A percentile compares a stretch with the other conserved stretches of the same genome.
phyloP scores from a whole-genome alignment of 2,888 invertebrate species.

The Ferrisia virgata region DNA sequence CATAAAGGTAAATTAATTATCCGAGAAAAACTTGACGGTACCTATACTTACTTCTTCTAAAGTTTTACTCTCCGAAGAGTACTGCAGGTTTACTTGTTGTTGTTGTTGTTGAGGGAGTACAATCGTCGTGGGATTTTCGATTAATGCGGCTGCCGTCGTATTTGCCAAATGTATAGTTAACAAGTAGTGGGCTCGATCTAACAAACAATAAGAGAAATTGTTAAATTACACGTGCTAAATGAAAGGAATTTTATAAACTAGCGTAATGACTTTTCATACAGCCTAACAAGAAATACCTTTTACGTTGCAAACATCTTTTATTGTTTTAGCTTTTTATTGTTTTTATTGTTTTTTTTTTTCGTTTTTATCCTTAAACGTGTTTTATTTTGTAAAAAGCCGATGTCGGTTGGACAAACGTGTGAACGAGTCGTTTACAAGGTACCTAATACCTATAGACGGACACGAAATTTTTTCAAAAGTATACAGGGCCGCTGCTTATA shows the following conservation, averaged over 20 bases:
- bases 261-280: slow-evolving; percentile 16
- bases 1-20: slow-evolving; percentile 23
- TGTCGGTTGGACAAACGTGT: background rate
- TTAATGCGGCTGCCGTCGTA: background rate
- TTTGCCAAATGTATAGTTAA: slow-evolving; percentile 15
- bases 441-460: too few species aligned
- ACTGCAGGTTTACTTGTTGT: background rate
- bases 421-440: background rate
- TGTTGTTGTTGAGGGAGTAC: too few species aligned
- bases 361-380: background rate
- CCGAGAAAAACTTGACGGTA: background rate
- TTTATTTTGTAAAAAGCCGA: background rate
- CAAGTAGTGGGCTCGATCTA: slow-evolving; percentile 17
- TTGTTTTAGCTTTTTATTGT: slow-evolving; percentile 14
- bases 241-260: slow-evolving; percentile 2
- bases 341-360: background rate
- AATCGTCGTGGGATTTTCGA: slow-evolving; percentile 14
- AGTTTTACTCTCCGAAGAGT: background rate
- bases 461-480: background rate
- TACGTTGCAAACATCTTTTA: slow-evolving; percentile 2
- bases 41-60: slow-evolving; percentile 10
- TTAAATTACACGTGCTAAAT: slow-evolving; percentile 29
- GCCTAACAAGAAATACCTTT: background rate
- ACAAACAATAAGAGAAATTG: slow-evolving; percentile 26
- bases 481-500: too few species aligned